A percentile compares a stretch with the other conserved stretches of the same genome.
Evolutionary conservation across 2,113 vertebrate species (phyloP).

Genomic region (Pelecanus crispus): DNA sequence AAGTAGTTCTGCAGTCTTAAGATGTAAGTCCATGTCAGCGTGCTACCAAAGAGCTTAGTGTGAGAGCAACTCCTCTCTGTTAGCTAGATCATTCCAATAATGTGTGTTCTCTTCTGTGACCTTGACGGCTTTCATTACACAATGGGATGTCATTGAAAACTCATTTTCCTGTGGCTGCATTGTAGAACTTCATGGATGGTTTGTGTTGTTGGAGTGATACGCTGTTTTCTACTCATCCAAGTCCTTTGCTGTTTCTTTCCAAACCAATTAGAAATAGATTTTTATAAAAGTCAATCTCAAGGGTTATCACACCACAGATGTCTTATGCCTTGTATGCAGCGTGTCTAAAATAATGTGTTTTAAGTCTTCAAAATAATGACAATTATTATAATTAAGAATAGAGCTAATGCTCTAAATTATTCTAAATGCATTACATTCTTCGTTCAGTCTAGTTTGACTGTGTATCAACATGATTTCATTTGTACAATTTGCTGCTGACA

Average conservation of each 20-base stretch:
- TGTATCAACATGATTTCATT: background rate
- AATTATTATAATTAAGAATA: background rate
- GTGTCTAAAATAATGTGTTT: background rate
- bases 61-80: background rate
- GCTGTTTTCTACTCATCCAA: background rate
- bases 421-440: background rate
- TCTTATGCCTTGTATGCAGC: background rate
- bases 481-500: background rate
- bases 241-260: background rate
- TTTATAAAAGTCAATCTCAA: background rate
- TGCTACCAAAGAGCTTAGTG: background rate
- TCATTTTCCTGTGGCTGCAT: background rate
- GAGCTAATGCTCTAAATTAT: background rate
- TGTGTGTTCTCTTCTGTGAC: background rate
- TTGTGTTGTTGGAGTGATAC: background rate
- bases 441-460: background rate
- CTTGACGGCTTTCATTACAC: background rate
- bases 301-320: background rate
- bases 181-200: background rate
- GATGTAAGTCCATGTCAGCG: background rate
- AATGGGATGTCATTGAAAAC: background rate
- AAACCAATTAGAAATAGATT: background rate
- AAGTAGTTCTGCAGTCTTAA: background rate
- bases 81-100: background rate
- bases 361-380: background rate